These are phyloP conservation scores for Sebastes paucispinis DNA, from an alignment of 2,797 vertebrate species.

Conservation along the genomic window DNA sequence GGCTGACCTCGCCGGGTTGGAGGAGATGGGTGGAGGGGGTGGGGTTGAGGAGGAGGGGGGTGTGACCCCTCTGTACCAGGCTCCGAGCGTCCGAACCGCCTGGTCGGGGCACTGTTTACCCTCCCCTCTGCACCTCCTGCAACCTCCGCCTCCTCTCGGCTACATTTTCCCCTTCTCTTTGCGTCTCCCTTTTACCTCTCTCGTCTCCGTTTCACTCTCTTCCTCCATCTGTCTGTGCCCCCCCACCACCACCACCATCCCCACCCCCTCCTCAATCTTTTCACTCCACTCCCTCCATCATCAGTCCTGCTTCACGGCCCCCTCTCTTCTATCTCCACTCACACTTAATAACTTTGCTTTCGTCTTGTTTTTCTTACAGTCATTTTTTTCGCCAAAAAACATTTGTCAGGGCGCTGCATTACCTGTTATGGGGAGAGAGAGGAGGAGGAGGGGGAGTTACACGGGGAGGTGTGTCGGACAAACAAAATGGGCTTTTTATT, in stretches of 20 bases:
- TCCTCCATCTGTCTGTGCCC: slow-evolving; percentile 75
- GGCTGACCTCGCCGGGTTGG: slow-evolving; percentile 84
- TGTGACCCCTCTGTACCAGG: slow-evolving; percentile 87
- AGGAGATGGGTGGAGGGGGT: slow-evolving; percentile 20
- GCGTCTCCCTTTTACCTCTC: slow-evolving; percentile 64
- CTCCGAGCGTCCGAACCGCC: slow-evolving; percentile 74
- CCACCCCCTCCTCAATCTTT: not conserved
- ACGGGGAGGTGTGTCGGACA: slow-evolving; percentile 34
- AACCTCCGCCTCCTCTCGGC: slow-evolving; percentile 29
- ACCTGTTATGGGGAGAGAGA: slow-evolving; percentile 63
- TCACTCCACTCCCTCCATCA: slow-evolving; percentile 60
- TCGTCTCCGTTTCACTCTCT: slow-evolving; percentile 77
- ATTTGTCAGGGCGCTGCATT: slow-evolving; percentile 64
- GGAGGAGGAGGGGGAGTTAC: too few relatives aligned
- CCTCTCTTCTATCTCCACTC: slow-evolving; percentile 81
- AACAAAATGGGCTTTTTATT: slow-evolving; percentile 70
- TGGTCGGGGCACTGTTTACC: slow-evolving; percentile 84
- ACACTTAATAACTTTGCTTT: slow-evolving; percentile 78
- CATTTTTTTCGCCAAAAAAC: slow-evolving; percentile 44
- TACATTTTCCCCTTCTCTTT: slow-evolving; percentile 53
- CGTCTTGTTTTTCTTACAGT: slow-evolving; percentile 57
- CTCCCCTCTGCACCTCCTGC: slow-evolving; percentile 76
- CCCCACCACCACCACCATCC: not conserved
- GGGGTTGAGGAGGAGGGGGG: not conserved
- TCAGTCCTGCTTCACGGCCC: slow-evolving; percentile 80